Conservation (phyloP, 2,113 vertebrate genomes). For the Puma concolor region DNA sequence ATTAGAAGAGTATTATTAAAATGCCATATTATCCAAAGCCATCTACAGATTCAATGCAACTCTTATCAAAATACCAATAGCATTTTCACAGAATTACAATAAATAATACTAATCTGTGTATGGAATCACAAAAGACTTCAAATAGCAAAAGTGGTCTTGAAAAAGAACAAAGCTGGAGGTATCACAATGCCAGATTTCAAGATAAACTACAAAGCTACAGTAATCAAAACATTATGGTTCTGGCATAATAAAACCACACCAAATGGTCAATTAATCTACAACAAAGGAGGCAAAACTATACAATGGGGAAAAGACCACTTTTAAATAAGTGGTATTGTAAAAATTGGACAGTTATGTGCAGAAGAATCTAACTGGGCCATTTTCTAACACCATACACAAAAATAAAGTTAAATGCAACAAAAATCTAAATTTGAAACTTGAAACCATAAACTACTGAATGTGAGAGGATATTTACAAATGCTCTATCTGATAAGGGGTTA, state of each 20-base stretch:
- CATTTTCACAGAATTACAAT: neutral
- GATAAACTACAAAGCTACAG: neutral
- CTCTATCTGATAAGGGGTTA: neutral
- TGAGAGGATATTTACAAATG: neutral
- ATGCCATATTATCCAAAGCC: neutral
- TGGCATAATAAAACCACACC: neutral
- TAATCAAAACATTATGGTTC: neutral
- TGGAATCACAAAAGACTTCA: neutral
- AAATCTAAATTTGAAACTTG: neutral
- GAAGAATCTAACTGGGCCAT: neutral
- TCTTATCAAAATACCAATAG: neutral
- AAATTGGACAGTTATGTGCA: neutral
- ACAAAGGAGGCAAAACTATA: neutral
- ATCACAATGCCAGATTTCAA: neutral
- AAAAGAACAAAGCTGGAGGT: neutral
- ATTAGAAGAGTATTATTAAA: neutral
- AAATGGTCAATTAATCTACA: neutral
- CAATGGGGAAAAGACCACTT: neutral
- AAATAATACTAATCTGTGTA: neutral
- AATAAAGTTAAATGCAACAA: neutral
- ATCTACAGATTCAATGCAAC: neutral
- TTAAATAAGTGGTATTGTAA: neutral
- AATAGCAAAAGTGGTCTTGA: neutral
- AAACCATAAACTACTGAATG: neutral
- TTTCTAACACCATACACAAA: neutral